Evolutionary conservation across 2,888 invertebrate species (phyloP), one percentile per base, ranked within the genome.

Genomic region (Folsomia manolachei): DNA sequence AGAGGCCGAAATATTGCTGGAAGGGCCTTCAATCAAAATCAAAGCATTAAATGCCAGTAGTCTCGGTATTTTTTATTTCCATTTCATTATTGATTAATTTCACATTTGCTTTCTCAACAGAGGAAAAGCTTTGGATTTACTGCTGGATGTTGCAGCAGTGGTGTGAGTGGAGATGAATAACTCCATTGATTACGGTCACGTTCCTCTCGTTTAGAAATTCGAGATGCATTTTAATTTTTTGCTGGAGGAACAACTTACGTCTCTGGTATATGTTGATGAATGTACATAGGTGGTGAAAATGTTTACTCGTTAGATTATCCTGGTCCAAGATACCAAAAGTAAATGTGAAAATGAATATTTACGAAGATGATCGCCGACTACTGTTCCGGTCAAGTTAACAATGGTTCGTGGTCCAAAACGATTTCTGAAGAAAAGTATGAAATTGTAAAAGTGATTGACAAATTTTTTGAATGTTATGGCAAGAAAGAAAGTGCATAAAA

Each of bases 111-210:
- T 39, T 39, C 39, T 9, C 39, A 39, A 39, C 39, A n/a, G 39
- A 4, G 39, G 4, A 39, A 14, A 14, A 39, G 39, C 39, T 4
- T 21, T 60, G 9, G 4, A 7, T 60, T n/a, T n/a, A 11, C 23
- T 19, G 60, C 23, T 60, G 19, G 14, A 51, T 51, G 9, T 14
- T 51, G 9, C 51, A 11, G 51, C 9, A 62, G 23, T 11, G 2
- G 27, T 64, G 27, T 24, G 27, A 64, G 7, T n/a, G 64, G 19
- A 7, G 23, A 24, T 60, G 63, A 24, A 63, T n/a, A 64, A 14
- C 64, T 27, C 27, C 64, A 64, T 64, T 64, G 64, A 64, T 64
- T 64, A 64, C 64, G 27, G 27, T 64, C 64, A 64, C 64, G 64
- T 64, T 26, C 64, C 64, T 25, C 24, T 23, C 23, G 63, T 39